Evolutionary conservation across 2,888 invertebrate genomes (phyloP).

Genomic region (Netelia melanura): DNA sequence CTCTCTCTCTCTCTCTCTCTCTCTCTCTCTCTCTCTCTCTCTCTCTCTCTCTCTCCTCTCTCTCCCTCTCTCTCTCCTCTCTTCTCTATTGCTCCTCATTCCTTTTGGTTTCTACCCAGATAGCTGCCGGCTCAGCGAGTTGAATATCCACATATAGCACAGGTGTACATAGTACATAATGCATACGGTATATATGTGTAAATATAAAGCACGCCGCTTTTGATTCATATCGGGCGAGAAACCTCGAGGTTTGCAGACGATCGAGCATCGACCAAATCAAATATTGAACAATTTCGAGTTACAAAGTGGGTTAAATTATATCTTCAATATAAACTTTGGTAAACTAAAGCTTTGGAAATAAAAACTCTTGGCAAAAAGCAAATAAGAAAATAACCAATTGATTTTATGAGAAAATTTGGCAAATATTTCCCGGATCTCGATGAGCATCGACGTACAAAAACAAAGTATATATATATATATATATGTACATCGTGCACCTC

Average conservation of each 20-base stretch:
- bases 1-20: background rate
- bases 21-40: background rate
- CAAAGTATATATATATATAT: background rate
- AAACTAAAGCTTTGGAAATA: too few species aligned
- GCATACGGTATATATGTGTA: conserved; percentile 13
- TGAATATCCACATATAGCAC: conserved; percentile 36
- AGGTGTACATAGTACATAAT: background rate
- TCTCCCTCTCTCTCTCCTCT: conserved; percentile 13
- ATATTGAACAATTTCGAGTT: background rate
- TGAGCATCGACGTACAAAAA: background rate
- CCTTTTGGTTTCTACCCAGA: conserved; percentile 10
- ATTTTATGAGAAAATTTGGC: background rate
- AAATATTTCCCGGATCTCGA: background rate
- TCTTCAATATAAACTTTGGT: too few species aligned
- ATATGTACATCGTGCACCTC: background rate
- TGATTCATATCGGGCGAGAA: conserved; percentile 34
- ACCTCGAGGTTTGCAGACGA: conserved; percentile 33
- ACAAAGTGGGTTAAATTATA: background rate
- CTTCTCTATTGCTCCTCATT: conserved; percentile 14
- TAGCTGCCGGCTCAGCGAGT: conserved; percentile 52
- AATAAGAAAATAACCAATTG: too few species aligned
- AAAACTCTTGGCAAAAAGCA: too few species aligned
- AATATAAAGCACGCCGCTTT: conserved; percentile 5
- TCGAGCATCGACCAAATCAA: conserved; percentile 12
- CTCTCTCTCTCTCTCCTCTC: conserved; percentile 22